Conservation (phyloP, 2,888 invertebrate genomes). For the Campaea margaritaria region DNA sequence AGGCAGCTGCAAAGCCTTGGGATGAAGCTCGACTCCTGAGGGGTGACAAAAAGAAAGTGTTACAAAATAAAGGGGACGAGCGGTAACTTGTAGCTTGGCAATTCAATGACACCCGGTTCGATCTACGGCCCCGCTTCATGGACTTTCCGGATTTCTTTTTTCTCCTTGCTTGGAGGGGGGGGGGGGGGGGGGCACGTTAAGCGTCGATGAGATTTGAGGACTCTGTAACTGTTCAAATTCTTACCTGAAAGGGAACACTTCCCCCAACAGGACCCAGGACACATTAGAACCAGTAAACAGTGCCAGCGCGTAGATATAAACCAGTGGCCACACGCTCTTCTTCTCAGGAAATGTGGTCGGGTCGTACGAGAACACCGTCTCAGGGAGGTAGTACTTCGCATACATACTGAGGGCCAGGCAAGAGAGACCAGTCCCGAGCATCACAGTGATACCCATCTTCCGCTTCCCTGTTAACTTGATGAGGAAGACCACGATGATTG, state of each 20-base stretch:
- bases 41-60: background rate
- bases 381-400: conserved; percentile 59
- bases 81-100: background rate
- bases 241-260: conserved; percentile 84
- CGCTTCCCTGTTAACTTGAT: conserved; percentile 76
- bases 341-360: conserved; percentile 62
- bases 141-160: too few relatives aligned
- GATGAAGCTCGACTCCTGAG: conserved; percentile 77
- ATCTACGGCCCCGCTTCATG: too few relatives aligned
- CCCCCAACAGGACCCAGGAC: conserved; percentile 83
- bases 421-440: conserved; percentile 65
- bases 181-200: too few relatives aligned
- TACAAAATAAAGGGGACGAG: background rate
- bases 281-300: conserved; percentile 70
- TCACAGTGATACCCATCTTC: conserved; percentile 68
- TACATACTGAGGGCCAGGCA: conserved; percentile 72
- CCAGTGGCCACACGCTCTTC: conserved; percentile 64
- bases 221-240: conserved; percentile 5
- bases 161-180: too few relatives aligned
- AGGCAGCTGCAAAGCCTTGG: conserved; percentile 79
- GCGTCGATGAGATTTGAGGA: too few relatives aligned
- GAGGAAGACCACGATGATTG: conserved; percentile 64
- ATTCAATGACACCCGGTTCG: too few relatives aligned
- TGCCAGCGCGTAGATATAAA: conserved; percentile 65
- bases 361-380: conserved; percentile 71